phyloP scores from a whole-genome alignment of 2,888 invertebrate genomes.

The Drosophila siamana region DNA sequence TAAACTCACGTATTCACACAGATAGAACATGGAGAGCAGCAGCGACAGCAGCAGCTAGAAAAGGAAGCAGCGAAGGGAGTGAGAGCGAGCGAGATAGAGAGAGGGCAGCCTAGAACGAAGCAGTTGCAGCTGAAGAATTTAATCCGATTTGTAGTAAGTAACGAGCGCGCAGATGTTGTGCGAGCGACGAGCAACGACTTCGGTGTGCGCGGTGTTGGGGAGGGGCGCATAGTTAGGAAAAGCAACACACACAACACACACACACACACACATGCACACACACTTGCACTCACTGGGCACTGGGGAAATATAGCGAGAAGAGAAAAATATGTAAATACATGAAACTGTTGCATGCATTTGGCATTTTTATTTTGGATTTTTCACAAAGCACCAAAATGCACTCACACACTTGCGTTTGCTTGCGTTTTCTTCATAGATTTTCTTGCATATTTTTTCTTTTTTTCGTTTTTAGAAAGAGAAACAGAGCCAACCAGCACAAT shows the following conservation, averaged over 20 bases:
- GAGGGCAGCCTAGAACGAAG: constrained; percentile 47
- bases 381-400: constrained; percentile 51
- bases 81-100: constrained; percentile 14
- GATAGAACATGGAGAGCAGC: constrained; percentile 28
- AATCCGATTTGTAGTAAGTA: constrained; percentile 71
- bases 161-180: constrained; percentile 66
- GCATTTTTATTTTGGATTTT: constrained; percentile 64
- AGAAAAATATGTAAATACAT: constrained; percentile 64
- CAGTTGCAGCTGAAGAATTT: constrained; percentile 69
- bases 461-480: constrained; percentile 58
- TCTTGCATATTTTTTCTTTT: constrained; percentile 29
- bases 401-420: constrained; percentile 51
- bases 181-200: constrained; percentile 43
- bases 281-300: constrained; percentile 32
- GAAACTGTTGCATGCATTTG: constrained; percentile 54
- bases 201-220: constrained; percentile 9
- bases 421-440: constrained; percentile 53
- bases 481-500: constrained; percentile 70
- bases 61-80: constrained; percentile 9
- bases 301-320: constrained; percentile 49
- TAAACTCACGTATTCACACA: constrained; percentile 18
- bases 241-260: constrained; percentile 54
- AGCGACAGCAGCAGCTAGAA: constrained; percentile 13
- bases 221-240: constrained; percentile 51
- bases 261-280: constrained; percentile 17